A percentile compares a stretch with the other conserved stretches of the same genome.
Evolutionary conservation across 2,113 vertebrate genomes (phyloP).

Genomic region (Apteryx mantelli): DNA sequence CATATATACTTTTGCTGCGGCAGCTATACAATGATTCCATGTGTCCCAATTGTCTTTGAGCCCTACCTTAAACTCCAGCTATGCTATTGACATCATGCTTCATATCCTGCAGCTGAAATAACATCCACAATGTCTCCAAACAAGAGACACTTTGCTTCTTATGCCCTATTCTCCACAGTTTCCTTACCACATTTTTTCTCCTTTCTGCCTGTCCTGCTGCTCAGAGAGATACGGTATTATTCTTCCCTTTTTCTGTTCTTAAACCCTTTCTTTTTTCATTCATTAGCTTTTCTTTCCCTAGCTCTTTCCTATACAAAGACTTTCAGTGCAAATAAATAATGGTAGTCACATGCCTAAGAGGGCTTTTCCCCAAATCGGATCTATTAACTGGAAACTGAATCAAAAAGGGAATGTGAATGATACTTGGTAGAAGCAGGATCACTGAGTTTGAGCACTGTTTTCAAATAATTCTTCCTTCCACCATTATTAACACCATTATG

Average conservation of each 20-base stretch:
- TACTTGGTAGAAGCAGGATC: not conserved
- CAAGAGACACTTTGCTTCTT: not conserved
- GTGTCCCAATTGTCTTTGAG: not conserved
- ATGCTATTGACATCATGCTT: not conserved
- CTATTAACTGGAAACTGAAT: not conserved
- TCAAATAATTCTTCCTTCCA: not conserved
- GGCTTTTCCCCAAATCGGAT: not conserved
- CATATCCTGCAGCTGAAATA: not conserved
- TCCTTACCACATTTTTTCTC: not conserved
- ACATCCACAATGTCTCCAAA: not conserved
- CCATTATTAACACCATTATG: not conserved
- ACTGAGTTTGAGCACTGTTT: not conserved
- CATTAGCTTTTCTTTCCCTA: not conserved
- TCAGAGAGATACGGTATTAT: not conserved
- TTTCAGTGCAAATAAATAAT: not conserved
- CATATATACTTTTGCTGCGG: not conserved
- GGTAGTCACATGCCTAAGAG: not conserved
- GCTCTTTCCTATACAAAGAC: not conserved
- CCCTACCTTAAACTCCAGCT: not conserved
- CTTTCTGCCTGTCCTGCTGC: not conserved
- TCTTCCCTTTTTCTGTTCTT: not conserved
- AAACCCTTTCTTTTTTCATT: conserved; percentile 1
- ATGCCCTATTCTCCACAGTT: not conserved
- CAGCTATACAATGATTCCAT: not conserved
- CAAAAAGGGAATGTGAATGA: not conserved